phyloP scores from a whole-genome alignment of 2,888 invertebrate genomes.

The Andrena praecox region DNA sequence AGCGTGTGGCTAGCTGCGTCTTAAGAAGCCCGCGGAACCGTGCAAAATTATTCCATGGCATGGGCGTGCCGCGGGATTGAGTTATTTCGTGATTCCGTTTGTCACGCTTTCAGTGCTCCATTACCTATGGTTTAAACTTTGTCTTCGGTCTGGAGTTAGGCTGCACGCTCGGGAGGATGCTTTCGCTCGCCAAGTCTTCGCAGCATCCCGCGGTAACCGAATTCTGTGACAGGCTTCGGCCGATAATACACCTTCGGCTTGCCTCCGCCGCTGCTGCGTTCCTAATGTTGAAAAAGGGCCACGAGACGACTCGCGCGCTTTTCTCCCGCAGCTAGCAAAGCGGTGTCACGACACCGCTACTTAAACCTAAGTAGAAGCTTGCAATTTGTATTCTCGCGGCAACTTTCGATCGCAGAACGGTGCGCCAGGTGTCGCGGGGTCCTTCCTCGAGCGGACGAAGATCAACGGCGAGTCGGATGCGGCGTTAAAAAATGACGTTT shows the following conservation, averaged over 20 bases:
- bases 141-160: neutral
- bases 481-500: conserved; percentile 50
- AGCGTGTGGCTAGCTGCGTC: conserved; percentile 1
- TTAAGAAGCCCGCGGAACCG: conserved; percentile 36
- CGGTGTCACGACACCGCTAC: neutral
- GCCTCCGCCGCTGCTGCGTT: too few species aligned
- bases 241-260: too few species aligned
- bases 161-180: too few species aligned
- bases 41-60: conserved; percentile 42
- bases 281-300: too few species aligned
- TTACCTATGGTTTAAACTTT: conserved; percentile 16
- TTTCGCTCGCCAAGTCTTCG: too few species aligned
- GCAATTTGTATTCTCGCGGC: conserved; percentile 1
- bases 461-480: conserved; percentile 1
- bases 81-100: conserved; percentile 53
- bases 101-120: conserved; percentile 31
- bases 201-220: too few species aligned
- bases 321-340: neutral
- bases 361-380: neutral
- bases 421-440: conserved; percentile 41
- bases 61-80: conserved; percentile 36
- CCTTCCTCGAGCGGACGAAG: neutral
- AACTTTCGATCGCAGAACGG: conserved; percentile 24
- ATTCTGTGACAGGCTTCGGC: too few species aligned
- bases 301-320: neutral